phyloP scores from a whole-genome alignment of 2,888 invertebrate genomes.

The Harpalus rufipes region DNA sequence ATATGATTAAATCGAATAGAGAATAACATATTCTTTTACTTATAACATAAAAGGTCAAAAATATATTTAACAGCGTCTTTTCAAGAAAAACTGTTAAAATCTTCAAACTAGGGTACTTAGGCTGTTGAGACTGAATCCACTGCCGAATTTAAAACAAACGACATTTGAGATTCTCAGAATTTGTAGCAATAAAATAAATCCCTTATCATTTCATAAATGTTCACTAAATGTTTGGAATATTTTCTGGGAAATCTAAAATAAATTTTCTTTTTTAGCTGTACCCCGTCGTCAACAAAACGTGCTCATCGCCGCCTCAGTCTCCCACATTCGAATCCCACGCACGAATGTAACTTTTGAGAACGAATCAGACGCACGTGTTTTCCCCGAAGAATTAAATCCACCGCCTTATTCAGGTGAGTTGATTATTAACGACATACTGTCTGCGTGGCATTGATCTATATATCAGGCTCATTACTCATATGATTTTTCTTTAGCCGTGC shows the following conservation, averaged over 20 bases:
- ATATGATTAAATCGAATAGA: too few relatives aligned
- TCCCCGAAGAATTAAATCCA: constrained; percentile 35
- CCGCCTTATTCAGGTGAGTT: constrained; percentile 59
- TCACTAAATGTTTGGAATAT: too few relatives aligned
- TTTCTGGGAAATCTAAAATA: neutral
- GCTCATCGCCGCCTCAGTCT: neutral
- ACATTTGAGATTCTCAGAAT: too few relatives aligned
- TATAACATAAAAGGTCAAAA: too few relatives aligned
- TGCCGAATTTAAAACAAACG: too few relatives aligned
- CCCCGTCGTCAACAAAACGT: neutral
- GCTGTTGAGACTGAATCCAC: too few relatives aligned
- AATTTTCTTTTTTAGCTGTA: neutral
- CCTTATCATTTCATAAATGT: too few relatives aligned
- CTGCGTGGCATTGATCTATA: constrained; percentile 37
- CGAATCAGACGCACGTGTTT: neutral
- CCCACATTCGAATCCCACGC: neutral
- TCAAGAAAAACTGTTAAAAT: too few relatives aligned
- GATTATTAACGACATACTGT: neutral
- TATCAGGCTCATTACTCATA: constrained; percentile 6
- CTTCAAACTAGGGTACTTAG: too few relatives aligned
- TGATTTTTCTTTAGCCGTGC: constrained; percentile 40
- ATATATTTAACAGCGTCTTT: too few relatives aligned
- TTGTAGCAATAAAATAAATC: too few relatives aligned
- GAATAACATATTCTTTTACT: too few relatives aligned
- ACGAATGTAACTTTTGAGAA: neutral